These are phyloP conservation scores for Hirtodrosophila histrioides DNA, from an alignment of 2,888 invertebrate genomes.

Conservation along the genomic window DNA sequence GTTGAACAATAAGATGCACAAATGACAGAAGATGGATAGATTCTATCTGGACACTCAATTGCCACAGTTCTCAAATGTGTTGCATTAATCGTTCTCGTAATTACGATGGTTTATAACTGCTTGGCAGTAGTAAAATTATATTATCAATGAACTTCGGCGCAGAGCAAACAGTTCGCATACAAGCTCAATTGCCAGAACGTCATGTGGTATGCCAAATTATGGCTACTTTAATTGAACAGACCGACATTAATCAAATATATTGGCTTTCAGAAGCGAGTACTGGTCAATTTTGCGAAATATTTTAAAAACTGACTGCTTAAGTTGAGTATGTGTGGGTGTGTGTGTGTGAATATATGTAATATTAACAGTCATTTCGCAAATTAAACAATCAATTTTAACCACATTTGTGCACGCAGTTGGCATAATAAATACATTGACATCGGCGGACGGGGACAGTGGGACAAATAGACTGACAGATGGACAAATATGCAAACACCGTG, in stretches of 20 bases:
- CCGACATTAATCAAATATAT: constrained; percentile 67
- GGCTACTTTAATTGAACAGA: constrained; percentile 67
- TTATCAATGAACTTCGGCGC: constrained; percentile 1
- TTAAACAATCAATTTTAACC: constrained; percentile 72
- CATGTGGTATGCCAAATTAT: constrained; percentile 59
- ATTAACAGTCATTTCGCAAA: constrained; percentile 65
- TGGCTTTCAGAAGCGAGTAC: constrained; percentile 13
- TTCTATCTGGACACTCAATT: not conserved
- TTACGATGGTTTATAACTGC: constrained; percentile 3
- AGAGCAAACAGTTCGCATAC: not conserved
- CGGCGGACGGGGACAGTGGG: constrained; percentile 4
- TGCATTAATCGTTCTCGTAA: not conserved
- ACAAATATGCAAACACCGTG: constrained; percentile 12
- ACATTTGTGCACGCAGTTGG: constrained; percentile 57
- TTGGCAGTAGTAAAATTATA: not conserved
- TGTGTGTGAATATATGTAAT: constrained; percentile 37
- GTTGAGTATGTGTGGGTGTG: constrained; percentile 2
- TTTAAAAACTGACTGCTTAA: constrained; percentile 61
- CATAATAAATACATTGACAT: constrained; percentile 60
- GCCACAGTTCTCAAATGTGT: not conserved
- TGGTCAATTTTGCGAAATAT: constrained; percentile 31
- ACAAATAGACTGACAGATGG: constrained; percentile 6
- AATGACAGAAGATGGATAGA: no score
- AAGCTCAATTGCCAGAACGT: constrained; percentile 18
- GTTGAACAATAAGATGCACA: no score